Evolutionary conservation across 2,797 vertebrate genomes (phyloP).

Genomic region (Psittacula echo): DNA sequence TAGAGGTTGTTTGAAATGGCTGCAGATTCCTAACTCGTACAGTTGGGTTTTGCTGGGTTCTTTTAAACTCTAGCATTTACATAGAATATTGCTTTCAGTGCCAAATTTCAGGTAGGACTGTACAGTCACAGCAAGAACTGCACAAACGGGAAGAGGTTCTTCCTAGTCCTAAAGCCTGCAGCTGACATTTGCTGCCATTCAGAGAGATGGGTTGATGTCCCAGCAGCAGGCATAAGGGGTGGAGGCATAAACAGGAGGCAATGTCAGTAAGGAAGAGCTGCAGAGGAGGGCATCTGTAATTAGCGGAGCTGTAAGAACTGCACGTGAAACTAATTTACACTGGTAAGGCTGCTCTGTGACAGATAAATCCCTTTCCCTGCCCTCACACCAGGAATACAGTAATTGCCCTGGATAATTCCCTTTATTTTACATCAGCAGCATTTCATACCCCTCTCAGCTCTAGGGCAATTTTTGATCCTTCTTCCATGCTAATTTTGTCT

Average conservation of each 20-base stretch:
- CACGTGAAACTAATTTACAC: not conserved
- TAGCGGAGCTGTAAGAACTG: not conserved
- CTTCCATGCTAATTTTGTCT: not conserved
- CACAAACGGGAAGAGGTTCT: not conserved
- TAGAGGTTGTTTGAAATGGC: not conserved
- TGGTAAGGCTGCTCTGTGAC: not conserved
- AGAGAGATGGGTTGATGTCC: not conserved
- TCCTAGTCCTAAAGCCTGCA: not conserved
- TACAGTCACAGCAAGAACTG: not conserved
- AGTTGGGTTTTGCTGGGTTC: not conserved
- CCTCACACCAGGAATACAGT: not conserved
- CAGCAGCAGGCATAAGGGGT: fast-evolving
- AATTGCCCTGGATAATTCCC: not conserved
- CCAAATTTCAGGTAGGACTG: not conserved
- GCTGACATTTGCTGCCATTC: not conserved
- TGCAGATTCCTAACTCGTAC: not conserved
- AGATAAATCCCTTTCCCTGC: not conserved
- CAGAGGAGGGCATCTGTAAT: not conserved
- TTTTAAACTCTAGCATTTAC: not conserved
- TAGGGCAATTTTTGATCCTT: not conserved
- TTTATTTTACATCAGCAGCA: not conserved
- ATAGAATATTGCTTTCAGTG: not conserved
- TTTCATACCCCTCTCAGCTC: not conserved
- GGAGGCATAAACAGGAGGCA: not conserved
- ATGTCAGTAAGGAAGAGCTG: not conserved